These are phyloP conservation scores for Trypoxylus dichotomus DNA, from an alignment of 1,140 invertebrate genomes.

Conservation along the genomic window DNA sequence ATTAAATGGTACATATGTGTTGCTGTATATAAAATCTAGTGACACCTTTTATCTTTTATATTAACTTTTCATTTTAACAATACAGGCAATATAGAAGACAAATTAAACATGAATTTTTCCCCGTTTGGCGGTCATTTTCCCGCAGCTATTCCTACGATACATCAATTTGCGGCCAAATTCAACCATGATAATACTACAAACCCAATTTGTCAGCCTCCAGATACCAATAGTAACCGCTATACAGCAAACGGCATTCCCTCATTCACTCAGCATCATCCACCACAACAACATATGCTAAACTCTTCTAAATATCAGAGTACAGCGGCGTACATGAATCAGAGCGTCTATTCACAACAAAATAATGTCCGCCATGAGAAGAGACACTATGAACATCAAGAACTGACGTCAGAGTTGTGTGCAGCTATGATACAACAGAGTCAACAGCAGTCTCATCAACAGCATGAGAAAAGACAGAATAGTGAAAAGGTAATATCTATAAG, in stretches of 20 bases:
- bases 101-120: conserved; percentile 63
- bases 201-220: conserved; percentile 40
- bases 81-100: conserved; percentile 8
- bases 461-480: conserved; percentile 32
- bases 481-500: conserved; percentile 35
- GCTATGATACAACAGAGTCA: conserved; percentile 46
- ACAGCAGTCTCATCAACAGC: conserved; percentile 37
- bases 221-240: conserved; percentile 48
- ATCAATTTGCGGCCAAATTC: conserved; percentile 62
- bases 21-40: neutral
- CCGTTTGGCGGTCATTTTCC: conserved; percentile 66
- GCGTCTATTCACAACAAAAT: conserved; percentile 39
- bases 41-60: neutral
- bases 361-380: conserved; percentile 45
- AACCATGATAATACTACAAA: conserved; percentile 56
- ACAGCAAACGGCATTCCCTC: conserved; percentile 51
- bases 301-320: conserved; percentile 44
- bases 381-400: conserved; percentile 48
- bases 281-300: conserved; percentile 46
- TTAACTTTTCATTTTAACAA: conserved; percentile 4
- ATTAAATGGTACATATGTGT: neutral
- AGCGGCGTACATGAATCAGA: conserved; percentile 47
- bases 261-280: conserved; percentile 52
- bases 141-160: conserved; percentile 64
- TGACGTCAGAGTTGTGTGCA: conserved; percentile 49